Evolutionary conservation across 2,113 vertebrate genomes (phyloP).

Genomic region (Lasiurus borealis): DNA sequence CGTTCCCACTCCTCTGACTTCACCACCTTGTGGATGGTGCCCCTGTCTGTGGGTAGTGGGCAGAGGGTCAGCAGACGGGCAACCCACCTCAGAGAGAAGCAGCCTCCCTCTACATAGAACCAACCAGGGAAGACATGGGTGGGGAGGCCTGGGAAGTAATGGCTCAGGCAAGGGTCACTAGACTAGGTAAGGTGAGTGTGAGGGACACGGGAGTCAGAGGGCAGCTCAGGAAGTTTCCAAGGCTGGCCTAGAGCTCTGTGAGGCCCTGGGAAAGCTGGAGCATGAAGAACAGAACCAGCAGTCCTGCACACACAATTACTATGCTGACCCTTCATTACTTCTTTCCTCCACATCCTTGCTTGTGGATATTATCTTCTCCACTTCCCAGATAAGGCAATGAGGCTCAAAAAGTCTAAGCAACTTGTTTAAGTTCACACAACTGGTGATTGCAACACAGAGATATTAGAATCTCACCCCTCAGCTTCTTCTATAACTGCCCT

Average conservation of each 20-base stretch:
- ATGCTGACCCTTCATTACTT: background rate
- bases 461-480: background rate
- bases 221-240: background rate
- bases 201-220: background rate
- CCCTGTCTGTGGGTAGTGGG: constrained; percentile 82
- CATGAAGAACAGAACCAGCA: background rate
- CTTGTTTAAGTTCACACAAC: constrained; percentile 51
- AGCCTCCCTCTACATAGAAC: background rate
- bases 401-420: background rate
- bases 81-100: background rate
- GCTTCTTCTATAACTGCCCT: background rate
- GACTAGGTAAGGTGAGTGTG: background rate
- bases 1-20: constrained; percentile 46
- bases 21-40: constrained; percentile 88
- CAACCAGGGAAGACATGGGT: background rate
- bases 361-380: background rate
- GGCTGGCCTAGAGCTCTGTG: background rate
- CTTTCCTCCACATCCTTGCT: background rate
- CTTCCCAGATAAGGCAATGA: background rate
- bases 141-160: background rate
- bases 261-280: background rate
- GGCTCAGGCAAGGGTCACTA: background rate
- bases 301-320: accelerated
- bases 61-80: constrained; percentile 27
- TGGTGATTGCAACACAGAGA: background rate